Evolutionary conservation across 2,113 vertebrate genomes (phyloP).

Genomic region (Callocephalon fimbriatum): DNA sequence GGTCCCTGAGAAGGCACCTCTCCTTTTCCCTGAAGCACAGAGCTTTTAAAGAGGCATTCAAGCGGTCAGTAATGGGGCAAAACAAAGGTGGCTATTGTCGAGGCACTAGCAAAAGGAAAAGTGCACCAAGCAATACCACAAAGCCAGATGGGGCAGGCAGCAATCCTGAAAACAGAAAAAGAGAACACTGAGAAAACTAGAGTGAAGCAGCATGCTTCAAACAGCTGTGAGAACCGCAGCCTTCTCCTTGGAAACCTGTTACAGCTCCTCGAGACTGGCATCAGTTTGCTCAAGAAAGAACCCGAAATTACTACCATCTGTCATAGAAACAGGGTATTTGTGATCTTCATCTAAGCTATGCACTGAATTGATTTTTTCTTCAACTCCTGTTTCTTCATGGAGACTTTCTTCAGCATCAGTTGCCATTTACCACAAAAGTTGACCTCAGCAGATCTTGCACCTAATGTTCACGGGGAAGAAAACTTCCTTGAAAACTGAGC

Average conservation of each 20-base stretch:
- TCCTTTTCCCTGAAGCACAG: background rate
- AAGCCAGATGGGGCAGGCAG: background rate
- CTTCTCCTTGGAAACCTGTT: background rate
- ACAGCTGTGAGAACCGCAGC: background rate
- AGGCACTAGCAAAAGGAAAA: background rate
- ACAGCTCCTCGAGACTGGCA: background rate
- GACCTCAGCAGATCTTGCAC: background rate
- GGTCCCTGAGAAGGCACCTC: background rate
- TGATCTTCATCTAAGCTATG: background rate
- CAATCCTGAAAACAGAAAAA: constrained; percentile 4
- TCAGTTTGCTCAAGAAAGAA: background rate
- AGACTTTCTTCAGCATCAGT: background rate
- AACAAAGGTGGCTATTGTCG: background rate
- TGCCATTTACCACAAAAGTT: background rate
- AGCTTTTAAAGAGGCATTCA: background rate
- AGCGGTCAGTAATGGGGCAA: background rate
- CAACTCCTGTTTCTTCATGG: background rate
- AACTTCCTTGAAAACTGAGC: background rate
- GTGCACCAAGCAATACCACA: background rate
- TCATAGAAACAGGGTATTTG: background rate
- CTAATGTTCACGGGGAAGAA: background rate
- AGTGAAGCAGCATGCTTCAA: background rate
- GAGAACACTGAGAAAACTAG: background rate
- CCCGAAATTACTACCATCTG: background rate
- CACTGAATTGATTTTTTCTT: background rate